A percentile compares a stretch with the other conserved stretches of the same genome.
Evolutionary conservation across 2,888 invertebrate genomes (phyloP).

Genomic region (Lasius fuliginosus): DNA sequence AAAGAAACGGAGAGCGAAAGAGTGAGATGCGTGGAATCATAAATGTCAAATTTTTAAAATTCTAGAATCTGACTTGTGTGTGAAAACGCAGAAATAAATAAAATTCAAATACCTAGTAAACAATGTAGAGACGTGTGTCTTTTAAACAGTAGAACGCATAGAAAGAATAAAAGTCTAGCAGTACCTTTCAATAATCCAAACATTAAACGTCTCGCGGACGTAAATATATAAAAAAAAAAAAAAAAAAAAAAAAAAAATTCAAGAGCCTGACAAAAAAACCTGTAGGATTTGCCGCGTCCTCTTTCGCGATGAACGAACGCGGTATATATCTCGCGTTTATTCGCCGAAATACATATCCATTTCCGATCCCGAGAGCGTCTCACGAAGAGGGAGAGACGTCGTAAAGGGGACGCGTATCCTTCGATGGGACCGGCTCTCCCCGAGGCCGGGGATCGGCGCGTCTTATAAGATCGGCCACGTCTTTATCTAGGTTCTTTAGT

Average conservation of each 20-base stretch:
- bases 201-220: not conserved
- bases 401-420: constrained; percentile 23
- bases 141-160: not conserved
- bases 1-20: not conserved
- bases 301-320: not conserved
- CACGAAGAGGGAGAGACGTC: not conserved
- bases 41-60: not conserved
- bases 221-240: not conserved
- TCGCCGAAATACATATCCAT: constrained; percentile 44
- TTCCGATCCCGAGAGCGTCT: constrained; percentile 20
- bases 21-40: not conserved
- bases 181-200: not conserved
- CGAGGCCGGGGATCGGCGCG: constrained; percentile 56
- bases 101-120: not conserved
- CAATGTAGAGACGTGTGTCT: not conserved
- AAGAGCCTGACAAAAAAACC: not conserved
- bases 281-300: not conserved
- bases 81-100: not conserved
- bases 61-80: not conserved
- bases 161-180: not conserved
- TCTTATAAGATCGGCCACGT: constrained; percentile 82
- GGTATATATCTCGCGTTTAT: constrained; percentile 20
- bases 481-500: constrained; percentile 82
- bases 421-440: constrained; percentile 47
- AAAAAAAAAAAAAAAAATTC: not conserved